These are phyloP conservation scores for Tachysurus fulvidraco DNA, from an alignment of 2,113 vertebrate genomes.

Conservation along the genomic window DNA sequence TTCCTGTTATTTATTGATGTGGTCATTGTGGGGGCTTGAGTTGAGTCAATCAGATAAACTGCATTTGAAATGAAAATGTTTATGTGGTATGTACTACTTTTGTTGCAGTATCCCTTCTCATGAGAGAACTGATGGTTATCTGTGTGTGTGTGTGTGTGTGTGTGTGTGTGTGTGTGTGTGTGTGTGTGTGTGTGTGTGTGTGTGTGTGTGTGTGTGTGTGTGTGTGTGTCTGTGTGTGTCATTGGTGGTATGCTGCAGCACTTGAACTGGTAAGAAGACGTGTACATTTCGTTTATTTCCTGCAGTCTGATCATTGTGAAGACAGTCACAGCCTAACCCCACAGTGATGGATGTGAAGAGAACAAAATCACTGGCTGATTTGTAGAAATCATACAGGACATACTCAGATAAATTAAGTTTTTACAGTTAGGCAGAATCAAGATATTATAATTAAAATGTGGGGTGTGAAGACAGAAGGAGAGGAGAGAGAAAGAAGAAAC, in stretches of 20 bases:
- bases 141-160: not conserved
- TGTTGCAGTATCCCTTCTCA: no score
- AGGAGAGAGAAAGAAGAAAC: not conserved
- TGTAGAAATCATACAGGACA: not conserved
- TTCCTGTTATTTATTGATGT: no score
- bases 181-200: not conserved
- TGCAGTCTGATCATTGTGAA: not conserved
- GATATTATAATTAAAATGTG: no score
- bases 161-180: not conserved
- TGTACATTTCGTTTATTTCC: not conserved
- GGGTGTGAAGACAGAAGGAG: not conserved
- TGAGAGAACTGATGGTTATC: not conserved
- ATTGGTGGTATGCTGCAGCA: not conserved
- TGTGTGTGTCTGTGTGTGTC: no score
- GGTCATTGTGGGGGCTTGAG: no score
- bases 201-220: no score
- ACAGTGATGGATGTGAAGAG: not conserved
- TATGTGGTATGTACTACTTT: no score
- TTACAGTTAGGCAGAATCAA: not conserved
- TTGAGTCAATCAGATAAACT: no score
- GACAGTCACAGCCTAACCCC: not conserved
- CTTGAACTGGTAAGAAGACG: not conserved
- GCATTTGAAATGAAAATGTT: no score
- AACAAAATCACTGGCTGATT: not conserved
- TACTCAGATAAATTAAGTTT: not conserved